These are phyloP conservation scores for Mormyrus lacerda DNA, from an alignment of 2,113 vertebrate species.

Conservation along the genomic window DNA sequence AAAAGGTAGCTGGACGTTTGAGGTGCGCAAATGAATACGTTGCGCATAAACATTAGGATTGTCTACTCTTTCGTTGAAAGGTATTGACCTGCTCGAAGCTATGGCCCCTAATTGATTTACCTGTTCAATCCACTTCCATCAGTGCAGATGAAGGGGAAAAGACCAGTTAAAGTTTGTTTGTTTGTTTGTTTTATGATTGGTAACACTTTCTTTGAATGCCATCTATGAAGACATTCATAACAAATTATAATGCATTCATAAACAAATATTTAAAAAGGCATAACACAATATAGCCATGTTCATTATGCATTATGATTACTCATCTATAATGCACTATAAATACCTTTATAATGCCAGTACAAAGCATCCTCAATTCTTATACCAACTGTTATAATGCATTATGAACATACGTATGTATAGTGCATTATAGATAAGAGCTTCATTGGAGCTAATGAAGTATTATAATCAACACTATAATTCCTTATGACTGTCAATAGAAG, in stretches of 20 bases:
- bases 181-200: background rate
- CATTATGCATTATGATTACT: no score
- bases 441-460: background rate
- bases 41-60: background rate
- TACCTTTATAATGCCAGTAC: background rate
- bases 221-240: no score
- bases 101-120: background rate
- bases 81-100: background rate
- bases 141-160: background rate
- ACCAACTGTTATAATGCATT: background rate
- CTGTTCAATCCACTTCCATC: background rate
- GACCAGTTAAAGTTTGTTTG: background rate
- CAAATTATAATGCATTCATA: no score
- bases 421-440: background rate
- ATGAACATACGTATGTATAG: background rate
- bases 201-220: background rate
- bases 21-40: background rate
- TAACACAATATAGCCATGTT: no score
- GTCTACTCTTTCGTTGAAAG: background rate
- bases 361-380: background rate
- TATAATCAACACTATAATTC: background rate
- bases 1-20: background rate
- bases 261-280: no score
- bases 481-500: background rate
- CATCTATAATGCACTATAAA: background rate